Evolutionary conservation across 2,888 invertebrate species (phyloP).

Genomic region (Caenorhabditis imperialis): DNA sequence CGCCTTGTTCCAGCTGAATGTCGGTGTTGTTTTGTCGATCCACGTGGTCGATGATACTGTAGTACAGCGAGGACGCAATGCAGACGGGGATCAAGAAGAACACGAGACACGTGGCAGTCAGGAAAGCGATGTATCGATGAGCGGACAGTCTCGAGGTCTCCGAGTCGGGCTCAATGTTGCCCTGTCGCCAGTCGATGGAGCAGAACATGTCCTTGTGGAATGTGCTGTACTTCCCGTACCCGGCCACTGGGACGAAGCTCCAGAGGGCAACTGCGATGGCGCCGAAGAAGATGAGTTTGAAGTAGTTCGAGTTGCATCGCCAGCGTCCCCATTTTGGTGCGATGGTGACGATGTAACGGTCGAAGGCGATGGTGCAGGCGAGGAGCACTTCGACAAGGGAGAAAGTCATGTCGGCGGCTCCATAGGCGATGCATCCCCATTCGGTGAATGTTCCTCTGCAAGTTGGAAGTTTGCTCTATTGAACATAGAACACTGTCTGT

Average conservation of each 20-base stretch:
- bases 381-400: constrained; percentile 63
- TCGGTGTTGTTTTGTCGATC: constrained; percentile 61
- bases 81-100: constrained; percentile 71
- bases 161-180: constrained; percentile 56
- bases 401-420: constrained; percentile 63
- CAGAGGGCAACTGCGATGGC: constrained; percentile 50
- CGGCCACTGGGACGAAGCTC: constrained; percentile 61
- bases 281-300: constrained; percentile 55
- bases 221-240: constrained; percentile 65
- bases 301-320: constrained; percentile 62
- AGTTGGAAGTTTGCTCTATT: too few species aligned
- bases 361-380: constrained; percentile 65
- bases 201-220: constrained; percentile 65
- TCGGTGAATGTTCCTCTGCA: constrained; percentile 60
- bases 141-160: constrained; percentile 35
- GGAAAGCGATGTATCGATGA: constrained; percentile 67
- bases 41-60: constrained; percentile 66
- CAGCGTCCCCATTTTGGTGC: constrained; percentile 69
- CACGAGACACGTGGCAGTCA: constrained; percentile 69
- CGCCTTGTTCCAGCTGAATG: constrained; percentile 51
- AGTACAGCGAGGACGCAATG: constrained; percentile 66
- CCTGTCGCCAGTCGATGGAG: constrained; percentile 68
- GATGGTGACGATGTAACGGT: constrained; percentile 68
- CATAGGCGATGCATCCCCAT: constrained; percentile 58
- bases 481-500: too few species aligned